Evolutionary conservation across 2,888 invertebrate species (phyloP), one percentile per base, ranked within the genome.

Genomic region (Hypomecis atomaria): DNA sequence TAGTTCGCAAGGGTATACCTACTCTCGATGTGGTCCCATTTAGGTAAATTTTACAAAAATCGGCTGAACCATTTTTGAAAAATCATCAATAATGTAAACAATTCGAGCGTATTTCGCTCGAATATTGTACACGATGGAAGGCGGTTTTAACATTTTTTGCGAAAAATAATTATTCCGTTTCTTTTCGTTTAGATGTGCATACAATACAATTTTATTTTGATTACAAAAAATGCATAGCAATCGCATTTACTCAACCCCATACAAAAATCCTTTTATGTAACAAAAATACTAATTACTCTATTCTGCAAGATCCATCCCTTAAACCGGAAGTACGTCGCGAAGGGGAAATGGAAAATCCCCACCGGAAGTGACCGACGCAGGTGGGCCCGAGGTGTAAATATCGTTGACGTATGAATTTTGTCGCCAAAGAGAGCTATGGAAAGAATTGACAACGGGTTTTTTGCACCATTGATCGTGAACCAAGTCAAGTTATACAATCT

Each of bases 331-430:
- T 77, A 76, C 43, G 48, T 52, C 37, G 74, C 77, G 77, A 76
- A 45, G 77, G 74, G 87, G 86, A 88, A 87, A 87, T 87, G 84
- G 87, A 82, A 86, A 84, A 86, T 79, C 82, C 79, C 74, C 75
- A 74, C 79, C 83, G 87, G 88, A 87, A 82, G 85, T 81, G 81
- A 81, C 78, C 75, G 78, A 76, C 80, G 73, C 84, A 85, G 84
- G 85, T 87, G 84, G 78, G 78, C 70, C 73, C 78, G 70, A 74
- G 76, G 72, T 79, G 79, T 80, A 78, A 81, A 81, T 81, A 82
- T 74, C 75, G 73, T 67, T 69, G 77, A 73, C 68, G 73, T 75
- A 71, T 70, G 74, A 72, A 75, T 78, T 66, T 64, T 62, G 49
- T 63, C 36, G 49, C 42, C 33, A 48, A 59, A 66, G 47, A 57